phyloP scores from a whole-genome alignment of 2,113 vertebrate genomes.

The Centropus bengalensis region DNA sequence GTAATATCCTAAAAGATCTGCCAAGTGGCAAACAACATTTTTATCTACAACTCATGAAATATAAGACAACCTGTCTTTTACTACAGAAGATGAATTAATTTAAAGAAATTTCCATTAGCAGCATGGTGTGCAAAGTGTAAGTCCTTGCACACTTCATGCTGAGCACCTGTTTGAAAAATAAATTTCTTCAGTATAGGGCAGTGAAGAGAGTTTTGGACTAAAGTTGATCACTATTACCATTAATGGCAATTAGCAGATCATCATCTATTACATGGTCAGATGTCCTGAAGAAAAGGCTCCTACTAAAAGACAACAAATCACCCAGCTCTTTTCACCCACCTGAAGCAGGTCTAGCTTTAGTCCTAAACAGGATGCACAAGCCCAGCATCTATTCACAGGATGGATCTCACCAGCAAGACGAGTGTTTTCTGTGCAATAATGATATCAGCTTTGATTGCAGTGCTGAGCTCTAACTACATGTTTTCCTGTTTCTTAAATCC shows the following conservation, averaged over 20 bases:
- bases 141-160: not conserved
- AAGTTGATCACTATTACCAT: not conserved
- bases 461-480: not conserved
- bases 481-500: not conserved
- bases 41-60: not conserved
- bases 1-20: not conserved
- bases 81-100: not conserved
- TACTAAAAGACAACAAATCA: not conserved
- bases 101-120: not conserved
- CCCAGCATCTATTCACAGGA: not conserved
- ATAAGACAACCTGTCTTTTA: not conserved
- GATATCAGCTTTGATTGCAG: not conserved
- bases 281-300: not conserved
- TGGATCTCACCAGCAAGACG: not conserved
- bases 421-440: not conserved
- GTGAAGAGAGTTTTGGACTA: not conserved
- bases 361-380: not conserved
- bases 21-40: not conserved
- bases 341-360: not conserved
- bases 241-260: not conserved
- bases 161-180: not conserved
- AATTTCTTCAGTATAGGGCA: not conserved
- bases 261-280: not conserved
- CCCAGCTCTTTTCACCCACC: not conserved
- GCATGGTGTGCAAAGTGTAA: not conserved